Evolutionary conservation across 2,888 invertebrate genomes (phyloP).

Genomic region (Acrobeloides nanus): DNA sequence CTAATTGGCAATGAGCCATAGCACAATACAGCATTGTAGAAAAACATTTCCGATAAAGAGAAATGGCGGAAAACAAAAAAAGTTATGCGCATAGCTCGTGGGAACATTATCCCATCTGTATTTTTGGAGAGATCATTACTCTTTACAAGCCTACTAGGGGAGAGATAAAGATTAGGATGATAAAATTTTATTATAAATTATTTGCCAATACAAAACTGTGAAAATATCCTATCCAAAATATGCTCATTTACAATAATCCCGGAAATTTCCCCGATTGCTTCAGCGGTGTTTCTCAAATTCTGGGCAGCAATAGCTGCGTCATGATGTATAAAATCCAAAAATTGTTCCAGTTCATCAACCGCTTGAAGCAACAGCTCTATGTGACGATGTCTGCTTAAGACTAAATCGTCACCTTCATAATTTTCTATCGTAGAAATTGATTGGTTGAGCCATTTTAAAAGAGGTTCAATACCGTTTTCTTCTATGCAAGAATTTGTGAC

Average conservation of each 20-base stretch:
- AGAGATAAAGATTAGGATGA: too few relatives aligned
- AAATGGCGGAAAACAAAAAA: too few relatives aligned
- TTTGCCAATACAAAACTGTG: constrained; percentile 81
- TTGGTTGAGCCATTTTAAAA: too few relatives aligned
- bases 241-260: constrained; percentile 71
- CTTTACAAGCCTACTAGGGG: too few relatives aligned
- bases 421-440: constrained; percentile 1
- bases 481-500: constrained; percentile 19
- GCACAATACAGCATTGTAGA: too few relatives aligned
- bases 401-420: constrained; percentile 21
- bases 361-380: constrained; percentile 19
- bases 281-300: constrained; percentile 64
- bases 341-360: constrained; percentile 15
- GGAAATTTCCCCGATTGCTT: constrained; percentile 69
- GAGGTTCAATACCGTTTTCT: too few relatives aligned
- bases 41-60: too few relatives aligned
- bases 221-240: constrained; percentile 73
- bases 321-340: constrained; percentile 55
- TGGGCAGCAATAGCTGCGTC: constrained; percentile 60
- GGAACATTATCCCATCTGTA: too few relatives aligned
- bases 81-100: too few relatives aligned
- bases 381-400: constrained; percentile 20
- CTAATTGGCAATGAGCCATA: too few relatives aligned
- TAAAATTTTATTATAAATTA: too few relatives aligned
- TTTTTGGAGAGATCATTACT: too few relatives aligned